A percentile compares a stretch with the other conserved stretches of the same genome.
These are phyloP conservation scores for Dissostichus mawsoni DNA, from an alignment of 2,113 vertebrate species.

Conservation along the genomic window DNA sequence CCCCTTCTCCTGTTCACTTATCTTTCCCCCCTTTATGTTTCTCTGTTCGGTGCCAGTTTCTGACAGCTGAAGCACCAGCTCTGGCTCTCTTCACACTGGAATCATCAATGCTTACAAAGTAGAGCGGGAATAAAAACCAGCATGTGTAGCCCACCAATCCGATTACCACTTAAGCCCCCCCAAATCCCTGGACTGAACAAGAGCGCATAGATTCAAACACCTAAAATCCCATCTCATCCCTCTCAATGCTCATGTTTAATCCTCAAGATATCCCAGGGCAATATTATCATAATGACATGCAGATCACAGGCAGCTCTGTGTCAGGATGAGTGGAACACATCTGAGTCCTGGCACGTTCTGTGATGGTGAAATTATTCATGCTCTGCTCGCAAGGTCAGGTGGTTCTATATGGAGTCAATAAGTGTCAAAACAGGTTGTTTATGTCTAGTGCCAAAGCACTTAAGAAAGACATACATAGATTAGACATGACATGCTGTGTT, in stretches of 20 bases:
- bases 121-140: conserved; percentile 44
- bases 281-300: conserved; percentile 54
- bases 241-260: conserved; percentile 60
- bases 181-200: conserved; percentile 63
- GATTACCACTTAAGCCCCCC: conserved; percentile 68
- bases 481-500: not conserved
- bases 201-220: conserved; percentile 45
- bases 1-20: not conserved
- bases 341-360: conserved; percentile 1
- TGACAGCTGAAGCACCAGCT: conserved; percentile 29
- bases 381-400: conserved; percentile 24
- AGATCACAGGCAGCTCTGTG: conserved; percentile 56
- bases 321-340: conserved; percentile 46
- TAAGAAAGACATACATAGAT: conserved; percentile 1
- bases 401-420: conserved; percentile 6
- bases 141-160: conserved; percentile 56
- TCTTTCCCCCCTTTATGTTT: not conserved
- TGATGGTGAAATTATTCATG: conserved; percentile 21
- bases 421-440: conserved; percentile 6
- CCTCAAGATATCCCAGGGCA: conserved; percentile 33
- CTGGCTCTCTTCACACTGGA: conserved; percentile 11
- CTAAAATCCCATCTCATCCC: conserved; percentile 57
- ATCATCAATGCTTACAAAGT: conserved; percentile 35
- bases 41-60: conserved; percentile 6
- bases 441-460: conserved; percentile 16